Evolutionary conservation across 2,113 vertebrate genomes (phyloP).

Genomic region (Pampusana beccarii): DNA sequence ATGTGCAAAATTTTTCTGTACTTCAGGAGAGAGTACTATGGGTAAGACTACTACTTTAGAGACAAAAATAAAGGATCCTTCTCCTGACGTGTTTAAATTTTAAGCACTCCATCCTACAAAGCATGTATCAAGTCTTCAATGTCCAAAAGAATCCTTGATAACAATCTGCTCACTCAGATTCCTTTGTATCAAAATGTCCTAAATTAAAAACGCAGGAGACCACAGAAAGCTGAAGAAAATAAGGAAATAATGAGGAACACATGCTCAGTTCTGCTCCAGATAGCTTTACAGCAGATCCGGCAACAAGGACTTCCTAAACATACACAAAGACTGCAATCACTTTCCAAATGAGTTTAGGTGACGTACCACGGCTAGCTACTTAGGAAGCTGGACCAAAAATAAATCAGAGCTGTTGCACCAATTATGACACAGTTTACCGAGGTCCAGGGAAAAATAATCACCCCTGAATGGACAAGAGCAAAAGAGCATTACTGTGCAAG

Average conservation of each 20-base stretch:
- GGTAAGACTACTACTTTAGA: not conserved
- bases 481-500: not conserved
- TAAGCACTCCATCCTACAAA: not conserved
- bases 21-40: not conserved
- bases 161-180: not conserved
- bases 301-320: not conserved
- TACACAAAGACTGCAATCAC: not conserved
- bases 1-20: not conserved
- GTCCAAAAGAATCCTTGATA: not conserved
- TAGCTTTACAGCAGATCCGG: not conserved
- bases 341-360: not conserved
- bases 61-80: not conserved
- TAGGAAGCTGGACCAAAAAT: not conserved
- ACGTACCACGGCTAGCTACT: not conserved
- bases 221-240: not conserved
- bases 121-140: not conserved
- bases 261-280: not conserved
- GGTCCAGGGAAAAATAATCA: not conserved
- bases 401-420: not conserved
- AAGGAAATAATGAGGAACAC: not conserved
- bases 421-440: not conserved
- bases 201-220: not conserved
- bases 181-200: not conserved
- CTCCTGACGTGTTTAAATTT: not conserved
- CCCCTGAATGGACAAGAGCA: not conserved